These are phyloP conservation scores for Dryadula phaetusa DNA, from an alignment of 2,888 invertebrate genomes.

Conservation along the genomic window DNA sequence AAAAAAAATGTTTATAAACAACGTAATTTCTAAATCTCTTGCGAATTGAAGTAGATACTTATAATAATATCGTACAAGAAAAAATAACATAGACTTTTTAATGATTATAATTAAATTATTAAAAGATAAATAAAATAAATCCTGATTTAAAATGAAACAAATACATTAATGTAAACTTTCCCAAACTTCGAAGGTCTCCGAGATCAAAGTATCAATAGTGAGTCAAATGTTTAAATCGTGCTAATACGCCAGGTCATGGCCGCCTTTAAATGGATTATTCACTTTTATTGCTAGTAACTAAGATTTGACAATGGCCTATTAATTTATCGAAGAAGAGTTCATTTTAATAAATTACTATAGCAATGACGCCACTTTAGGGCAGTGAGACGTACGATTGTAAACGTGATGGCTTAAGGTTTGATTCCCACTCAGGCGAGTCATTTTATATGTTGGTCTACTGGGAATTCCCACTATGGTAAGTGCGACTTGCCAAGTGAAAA, in stretches of 20 bases:
- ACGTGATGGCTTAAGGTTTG: too few species aligned
- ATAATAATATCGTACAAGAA: too few species aligned
- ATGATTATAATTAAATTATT: not conserved
- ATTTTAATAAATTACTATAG: not conserved
- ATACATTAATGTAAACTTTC: constrained; percentile 35
- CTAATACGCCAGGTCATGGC: constrained; percentile 43
- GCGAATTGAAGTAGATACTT: too few species aligned
- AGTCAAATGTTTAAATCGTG: constrained; percentile 47
- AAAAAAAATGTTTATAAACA: too few species aligned
- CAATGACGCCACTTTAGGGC: too few species aligned
- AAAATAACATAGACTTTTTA: not conserved
- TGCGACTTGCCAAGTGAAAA: too few species aligned
- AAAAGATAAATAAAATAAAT: constrained; percentile 27
- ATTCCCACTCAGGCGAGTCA: too few species aligned
- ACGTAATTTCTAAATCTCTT: too few species aligned
- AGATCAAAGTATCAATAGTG: constrained; percentile 41
- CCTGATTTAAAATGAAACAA: constrained; percentile 16
- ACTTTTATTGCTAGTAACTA: constrained; percentile 41
- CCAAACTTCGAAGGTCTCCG: constrained; percentile 37
- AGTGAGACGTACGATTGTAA: too few species aligned
- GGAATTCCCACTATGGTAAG: too few species aligned
- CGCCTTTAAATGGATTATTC: constrained; percentile 40
- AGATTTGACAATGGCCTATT: constrained; percentile 31
- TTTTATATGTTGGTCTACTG: too few species aligned
- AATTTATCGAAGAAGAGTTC: not conserved